phyloP scores from a whole-genome alignment of 2,888 invertebrate genomes.

The Dryocosmus kuriphilus region DNA sequence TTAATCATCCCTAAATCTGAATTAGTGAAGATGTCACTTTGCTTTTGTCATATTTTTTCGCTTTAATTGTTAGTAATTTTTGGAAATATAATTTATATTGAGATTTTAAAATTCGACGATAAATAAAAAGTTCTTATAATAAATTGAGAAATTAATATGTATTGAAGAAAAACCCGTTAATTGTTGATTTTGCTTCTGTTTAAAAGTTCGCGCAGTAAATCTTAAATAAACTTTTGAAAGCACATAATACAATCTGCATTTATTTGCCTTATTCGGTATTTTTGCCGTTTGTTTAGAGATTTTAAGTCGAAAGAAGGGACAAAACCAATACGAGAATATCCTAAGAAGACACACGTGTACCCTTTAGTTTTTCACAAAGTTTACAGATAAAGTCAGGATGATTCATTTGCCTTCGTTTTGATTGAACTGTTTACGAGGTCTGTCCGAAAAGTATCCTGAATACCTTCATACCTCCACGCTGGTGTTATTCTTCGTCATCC shows the following conservation, averaged over 20 bases:
- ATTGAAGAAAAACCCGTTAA: neutral
- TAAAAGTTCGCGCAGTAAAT: neutral
- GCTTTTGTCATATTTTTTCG: no score
- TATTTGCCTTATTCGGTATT: slow-evolving; percentile 32
- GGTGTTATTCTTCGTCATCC: no score
- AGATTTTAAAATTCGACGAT: no score
- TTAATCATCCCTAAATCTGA: neutral
- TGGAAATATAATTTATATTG: no score
- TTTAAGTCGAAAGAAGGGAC: slow-evolving; percentile 32
- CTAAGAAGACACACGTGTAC: slow-evolving; percentile 29
- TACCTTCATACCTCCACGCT: no score
- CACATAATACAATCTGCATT: slow-evolving; percentile 11
- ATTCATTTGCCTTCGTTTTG: slow-evolving; percentile 17
- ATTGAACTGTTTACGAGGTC: slow-evolving; percentile 25
- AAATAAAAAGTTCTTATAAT: no score
- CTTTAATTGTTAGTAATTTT: no score
- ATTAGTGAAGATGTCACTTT: no score
- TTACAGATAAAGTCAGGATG: slow-evolving; percentile 38
- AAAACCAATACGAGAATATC: slow-evolving; percentile 29
- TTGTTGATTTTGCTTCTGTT: neutral
- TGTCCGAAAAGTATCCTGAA: no score
- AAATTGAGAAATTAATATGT: no score
- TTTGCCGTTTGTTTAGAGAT: slow-evolving; percentile 36
- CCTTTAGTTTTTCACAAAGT: slow-evolving; percentile 38
- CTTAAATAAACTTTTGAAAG: neutral